phyloP scores from a whole-genome alignment of 2,797 vertebrate species.

The Oreochromis grahami region DNA sequence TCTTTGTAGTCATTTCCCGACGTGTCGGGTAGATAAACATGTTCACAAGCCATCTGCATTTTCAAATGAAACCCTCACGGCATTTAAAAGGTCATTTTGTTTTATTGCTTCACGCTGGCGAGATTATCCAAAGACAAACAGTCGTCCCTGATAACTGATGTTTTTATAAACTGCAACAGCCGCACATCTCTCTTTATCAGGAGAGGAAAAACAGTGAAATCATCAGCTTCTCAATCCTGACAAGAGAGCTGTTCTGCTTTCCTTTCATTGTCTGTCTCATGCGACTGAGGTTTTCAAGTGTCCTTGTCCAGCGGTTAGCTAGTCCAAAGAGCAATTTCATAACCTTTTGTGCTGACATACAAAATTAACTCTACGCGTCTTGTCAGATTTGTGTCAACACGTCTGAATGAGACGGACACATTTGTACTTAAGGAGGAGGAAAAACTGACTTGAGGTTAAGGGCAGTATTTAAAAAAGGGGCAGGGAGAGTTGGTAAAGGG shows the following conservation, averaged over 20 bases:
- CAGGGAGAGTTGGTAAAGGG: background rate
- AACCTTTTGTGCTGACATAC: background rate
- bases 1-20: background rate
- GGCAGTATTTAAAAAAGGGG: background rate
- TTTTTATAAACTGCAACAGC: background rate
- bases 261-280: background rate
- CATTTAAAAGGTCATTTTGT: background rate
- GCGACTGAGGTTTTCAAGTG: background rate
- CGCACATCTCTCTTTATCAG: background rate
- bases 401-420: background rate
- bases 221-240: background rate
- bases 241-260: background rate
- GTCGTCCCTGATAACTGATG: background rate
- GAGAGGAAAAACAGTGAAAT: constrained; percentile 1
- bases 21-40: background rate
- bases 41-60: background rate
- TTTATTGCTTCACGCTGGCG: background rate
- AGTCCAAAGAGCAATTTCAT: background rate
- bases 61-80: background rate
- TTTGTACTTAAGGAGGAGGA: background rate
- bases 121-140: constrained; percentile 1
- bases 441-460: background rate
- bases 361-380: background rate
- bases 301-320: background rate
- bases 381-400: background rate